phyloP scores from a whole-genome alignment of 1,140 invertebrate species.

The Atopsyche davidsoni region DNA sequence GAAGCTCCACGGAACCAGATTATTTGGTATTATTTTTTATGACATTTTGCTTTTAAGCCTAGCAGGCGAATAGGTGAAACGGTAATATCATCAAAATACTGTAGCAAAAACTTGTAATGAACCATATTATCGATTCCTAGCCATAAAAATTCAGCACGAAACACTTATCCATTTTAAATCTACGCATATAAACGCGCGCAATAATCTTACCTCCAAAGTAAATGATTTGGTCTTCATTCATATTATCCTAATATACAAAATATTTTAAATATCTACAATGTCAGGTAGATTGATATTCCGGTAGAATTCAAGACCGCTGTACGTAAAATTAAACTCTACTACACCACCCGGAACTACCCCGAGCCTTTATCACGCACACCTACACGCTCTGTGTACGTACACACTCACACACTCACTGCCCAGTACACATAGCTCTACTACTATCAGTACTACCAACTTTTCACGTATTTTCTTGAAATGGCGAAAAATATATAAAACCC shows the following conservation, averaged over 20 bases:
- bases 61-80: no score
- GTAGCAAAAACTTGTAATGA: constrained; percentile 4
- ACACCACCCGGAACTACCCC: no score
- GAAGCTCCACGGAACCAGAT: no score
- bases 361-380: neutral
- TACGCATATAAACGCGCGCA: no score
- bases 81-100: no score
- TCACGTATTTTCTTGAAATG: no score
- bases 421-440: constrained; percentile 7
- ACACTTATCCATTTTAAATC: neutral
- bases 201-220: constrained; percentile 60
- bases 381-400: neutral
- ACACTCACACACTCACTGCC: constrained; percentile 1
- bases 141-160: constrained; percentile 11
- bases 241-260: constrained; percentile 39
- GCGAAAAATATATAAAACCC: no score
- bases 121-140: constrained; percentile 18
- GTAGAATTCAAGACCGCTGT: neutral
- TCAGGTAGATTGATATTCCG: constrained; percentile 5
- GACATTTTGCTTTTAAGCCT: no score
- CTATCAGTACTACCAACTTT: no score
- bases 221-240: constrained; percentile 69
- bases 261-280: constrained; percentile 19
- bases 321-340: no score
- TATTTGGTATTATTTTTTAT: no score